These are phyloP conservation scores for Muscina levida DNA, from an alignment of 2,888 invertebrate genomes.

Conservation along the genomic window DNA sequence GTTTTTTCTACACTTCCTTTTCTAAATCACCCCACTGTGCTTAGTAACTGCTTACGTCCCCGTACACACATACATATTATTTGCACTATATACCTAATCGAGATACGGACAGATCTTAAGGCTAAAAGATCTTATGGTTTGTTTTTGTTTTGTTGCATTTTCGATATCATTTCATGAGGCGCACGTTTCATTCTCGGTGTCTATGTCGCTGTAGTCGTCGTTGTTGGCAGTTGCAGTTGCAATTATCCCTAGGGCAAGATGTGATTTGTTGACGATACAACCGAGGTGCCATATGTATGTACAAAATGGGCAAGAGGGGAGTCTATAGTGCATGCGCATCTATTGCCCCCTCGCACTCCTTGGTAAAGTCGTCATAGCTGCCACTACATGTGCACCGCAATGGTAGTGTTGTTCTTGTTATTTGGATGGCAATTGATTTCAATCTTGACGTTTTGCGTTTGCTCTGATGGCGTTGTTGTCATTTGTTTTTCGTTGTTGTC, in stretches of 20 bases:
- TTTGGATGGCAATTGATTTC: conserved; percentile 47
- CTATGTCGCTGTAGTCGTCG: neutral
- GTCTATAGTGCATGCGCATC: neutral
- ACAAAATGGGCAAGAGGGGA: neutral
- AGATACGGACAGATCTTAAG: conserved; percentile 11
- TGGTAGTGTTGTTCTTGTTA: conserved; percentile 25
- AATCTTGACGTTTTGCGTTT: conserved; percentile 56
- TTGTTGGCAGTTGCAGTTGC: neutral
- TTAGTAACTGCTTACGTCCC: too few relatives aligned
- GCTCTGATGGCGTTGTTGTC: conserved; percentile 42
- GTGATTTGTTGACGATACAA: conserved; percentile 59
- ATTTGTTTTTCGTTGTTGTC: too few relatives aligned
- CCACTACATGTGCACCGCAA: neutral
- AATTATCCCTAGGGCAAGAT: conserved; percentile 65
- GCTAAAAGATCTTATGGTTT: conserved; percentile 35
- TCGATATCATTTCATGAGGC: conserved; percentile 40
- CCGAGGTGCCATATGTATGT: too few relatives aligned
- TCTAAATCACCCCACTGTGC: too few relatives aligned
- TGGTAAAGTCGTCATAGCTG: conserved; percentile 15
- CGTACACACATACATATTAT: too few relatives aligned
- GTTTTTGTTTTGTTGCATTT: conserved; percentile 6
- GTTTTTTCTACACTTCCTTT: too few relatives aligned
- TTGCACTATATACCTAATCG: conserved; percentile 6
- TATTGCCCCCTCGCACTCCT: too few relatives aligned
- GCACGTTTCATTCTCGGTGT: conserved; percentile 47